Base-by-base conservation (phyloP, 2,113 vertebrate genomes). In the Larimichthys polyactis region DNA sequence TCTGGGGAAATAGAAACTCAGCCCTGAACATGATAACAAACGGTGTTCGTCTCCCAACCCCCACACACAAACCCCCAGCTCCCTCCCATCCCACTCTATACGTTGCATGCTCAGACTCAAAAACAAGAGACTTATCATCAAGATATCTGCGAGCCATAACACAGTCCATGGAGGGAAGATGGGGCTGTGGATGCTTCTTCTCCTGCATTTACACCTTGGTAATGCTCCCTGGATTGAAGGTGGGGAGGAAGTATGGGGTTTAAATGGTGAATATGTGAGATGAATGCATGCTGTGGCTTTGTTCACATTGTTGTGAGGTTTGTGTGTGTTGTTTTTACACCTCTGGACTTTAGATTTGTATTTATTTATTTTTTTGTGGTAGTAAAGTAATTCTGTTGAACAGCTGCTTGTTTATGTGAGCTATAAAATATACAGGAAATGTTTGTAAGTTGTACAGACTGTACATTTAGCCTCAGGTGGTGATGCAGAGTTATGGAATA, bases 1-100 rank as follows among this genome's bases (percentile, higher is more conserved):
- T 93, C 82, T 40, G 54, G 22, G 89, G 92, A 94, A 94, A 94
- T 29, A 75, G 92, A 94, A 94, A 94, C 93, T 93, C 20, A 88
- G 32, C 64, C 17, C 8, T 58, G 51, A 29, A 44, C 22, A 54
- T 51, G 29, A 12, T 60, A 46, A 29, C 64, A 60, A 17, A 22
- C 4, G 4, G 36, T 71, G 36, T 48, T 19, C n/a, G 0, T 57
- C 48, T 60, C 77, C 68, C 63, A 57, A 14, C 58, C 62, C 55
- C 51, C 75, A 70, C 43, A 6, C 51, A 6, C 43, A 11, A 3
- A 16, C 2, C 5, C 70, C 27, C 36, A 10, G 29, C 32, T 57
- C 51, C 75, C 55, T 75, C 81, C 66, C 55, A 46, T 51, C 55
- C 22, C 19, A 19, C 14, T 57, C 52, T 80, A 70, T 76, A 77